Base-by-base conservation (phyloP, 2,113 vertebrate genomes). In the Apteryx mantelli region DNA sequence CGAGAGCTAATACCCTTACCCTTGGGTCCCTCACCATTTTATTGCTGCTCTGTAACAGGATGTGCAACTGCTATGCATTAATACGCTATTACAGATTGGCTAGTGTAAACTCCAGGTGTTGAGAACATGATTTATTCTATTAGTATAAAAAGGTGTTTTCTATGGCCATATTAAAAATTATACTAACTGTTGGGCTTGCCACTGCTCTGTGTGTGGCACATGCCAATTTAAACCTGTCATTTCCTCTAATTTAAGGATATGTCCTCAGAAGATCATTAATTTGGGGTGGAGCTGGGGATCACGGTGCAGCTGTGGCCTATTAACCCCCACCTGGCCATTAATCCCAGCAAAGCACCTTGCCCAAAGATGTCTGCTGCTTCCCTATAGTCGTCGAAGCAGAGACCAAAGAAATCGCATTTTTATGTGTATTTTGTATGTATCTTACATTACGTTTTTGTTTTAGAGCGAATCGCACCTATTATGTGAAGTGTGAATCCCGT, bases 51-150 rank as follows among this genome's bases (percentile, higher is more conserved):
- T 61, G 76, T 68, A 90, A 93, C 96, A 96, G 95, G 96, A 96
- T 88, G 85, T 97, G 88, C 91, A 91, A 95, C 79, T 96, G 91
- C 97, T 97, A 68, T 94, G 91, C 93, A 93, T 96, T 97, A 96
- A 96, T 97, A 64, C 32, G 21, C 77, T 96, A 71, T 89, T 96
- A 91, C 93, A 95, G 91, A 78, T 95, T 86, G 88, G 91, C 89
- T 71, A 85, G 96, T 95, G 95, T 96, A 95, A 96, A 90, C 89
- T 86, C 89, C 97, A 97, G 95, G 96, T 97, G 96, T 86, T 95
- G 97, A 97, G 96, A 97, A 91, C 93, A 78, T 94, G 96, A 97
- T 97, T 95, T 97, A 96, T 95, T 95, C 93, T 86, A 81, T 93
- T 94, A 88, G 85, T 91, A 78, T 94, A 86, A 95, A 96, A 95